Base-by-base conservation (phyloP, 2,888 invertebrate species). In the Oxyscelio sp. region DNA sequence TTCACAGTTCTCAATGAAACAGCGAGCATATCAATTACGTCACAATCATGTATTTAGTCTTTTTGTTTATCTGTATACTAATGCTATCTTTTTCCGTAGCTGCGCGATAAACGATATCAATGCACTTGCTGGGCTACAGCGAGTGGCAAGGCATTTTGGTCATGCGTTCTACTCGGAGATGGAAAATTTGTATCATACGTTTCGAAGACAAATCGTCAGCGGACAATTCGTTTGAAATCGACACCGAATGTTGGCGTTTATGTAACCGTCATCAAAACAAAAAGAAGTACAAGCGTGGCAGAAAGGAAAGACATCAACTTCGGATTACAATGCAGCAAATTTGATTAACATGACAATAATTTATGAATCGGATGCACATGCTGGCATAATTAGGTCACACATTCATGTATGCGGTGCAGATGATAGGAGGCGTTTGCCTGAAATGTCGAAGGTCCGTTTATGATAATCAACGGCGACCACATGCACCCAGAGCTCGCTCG, bases 391-490 rank as follows among this genome's bases (percentile, higher is more conserved):
- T 77, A 52, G 68, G 75, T 66, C 58, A 59, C 50, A 24, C 31
- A 15, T 54, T 24, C 5, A n/a, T 38, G 15, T 4, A 24, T 52
- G 52, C 52, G 9, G 48, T 17, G 21, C 48, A 50, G 71, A 71
- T 24, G 50, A 74, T 24, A 17, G 56, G 50, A 70, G 52, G 66
- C 43, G 43, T 54, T 56, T 45, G 65, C 56, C 65, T 66, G 66
- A 77, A 77, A 66, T 66, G 66, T 66, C 75, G 66, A 75, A 75
- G 74, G 74, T 75, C 56, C 63, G 54, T 27, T 75, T 56, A 65
- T 75, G 65, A 75, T 75, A 75, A 75, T 75, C 65, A 45, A n/a
- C 54, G 31, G 24, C 66, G n/a, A n/a, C n/a, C 22, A 58, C 58
- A 58, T 34, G 59, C 71, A 45, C 73, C 73, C 73, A 61, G 24